Conservation (phyloP, 2,113 vertebrate species). For the Mustelus asterias region DNA sequence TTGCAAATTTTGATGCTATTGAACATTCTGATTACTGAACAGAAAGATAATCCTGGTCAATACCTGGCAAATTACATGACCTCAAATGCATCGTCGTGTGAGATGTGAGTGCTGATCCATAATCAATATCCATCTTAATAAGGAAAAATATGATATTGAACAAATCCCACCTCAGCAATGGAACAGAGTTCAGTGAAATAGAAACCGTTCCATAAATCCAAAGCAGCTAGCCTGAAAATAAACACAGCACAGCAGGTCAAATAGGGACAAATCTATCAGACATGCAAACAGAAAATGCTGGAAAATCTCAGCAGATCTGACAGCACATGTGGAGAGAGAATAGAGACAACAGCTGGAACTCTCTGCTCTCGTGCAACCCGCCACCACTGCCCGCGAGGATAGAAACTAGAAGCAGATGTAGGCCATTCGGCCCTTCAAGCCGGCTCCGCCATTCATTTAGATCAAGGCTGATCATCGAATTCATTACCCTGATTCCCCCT, state of each 20-base stretch:
- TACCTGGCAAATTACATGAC: neutral
- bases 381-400: no score
- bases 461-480: no score
- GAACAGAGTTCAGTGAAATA: neutral
- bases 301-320: no score
- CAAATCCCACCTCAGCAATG: neutral
- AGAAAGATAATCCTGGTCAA: neutral
- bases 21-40: neutral
- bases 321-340: no score
- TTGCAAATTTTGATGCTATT: neutral
- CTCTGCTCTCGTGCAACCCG: no score
- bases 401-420: no score
- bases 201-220: slow-evolving; percentile 21
- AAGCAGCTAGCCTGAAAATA: neutral
- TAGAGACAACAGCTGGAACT: no score
- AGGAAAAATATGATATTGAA: neutral
- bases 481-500: no score
- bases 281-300: no score
- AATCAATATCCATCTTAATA: neutral
- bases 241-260: neutral
- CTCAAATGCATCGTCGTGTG: neutral
- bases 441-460: no score
- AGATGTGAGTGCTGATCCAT: neutral
- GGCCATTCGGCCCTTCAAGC: no score
- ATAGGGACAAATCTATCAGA: neutral